Conservation (phyloP, 2,888 invertebrate species). For the Hartigia nigra region DNA sequence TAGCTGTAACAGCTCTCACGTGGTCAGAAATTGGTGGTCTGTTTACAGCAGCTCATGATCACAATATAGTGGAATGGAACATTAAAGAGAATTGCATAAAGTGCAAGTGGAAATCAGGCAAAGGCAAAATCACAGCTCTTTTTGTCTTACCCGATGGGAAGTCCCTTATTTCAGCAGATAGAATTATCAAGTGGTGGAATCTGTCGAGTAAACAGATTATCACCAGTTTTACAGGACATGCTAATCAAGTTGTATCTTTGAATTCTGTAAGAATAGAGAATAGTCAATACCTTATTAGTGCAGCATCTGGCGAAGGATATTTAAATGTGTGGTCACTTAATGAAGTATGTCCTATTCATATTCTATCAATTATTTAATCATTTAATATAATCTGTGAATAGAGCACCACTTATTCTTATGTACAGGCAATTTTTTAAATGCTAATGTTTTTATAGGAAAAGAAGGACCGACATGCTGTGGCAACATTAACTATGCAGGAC, state of each 20-base stretch:
- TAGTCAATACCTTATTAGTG: constrained; percentile 66
- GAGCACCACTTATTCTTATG: neutral
- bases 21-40: constrained; percentile 68
- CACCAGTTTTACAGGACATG: constrained; percentile 75
- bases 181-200: constrained; percentile 74
- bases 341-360: constrained; percentile 44
- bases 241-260: constrained; percentile 69
- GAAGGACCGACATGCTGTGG: constrained; percentile 68
- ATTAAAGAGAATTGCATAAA: constrained; percentile 63
- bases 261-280: constrained; percentile 52
- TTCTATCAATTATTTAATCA: constrained; percentile 3
- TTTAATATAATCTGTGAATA: neutral
- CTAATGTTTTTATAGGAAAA: constrained; percentile 46
- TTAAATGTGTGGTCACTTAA: constrained; percentile 68
- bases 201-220: constrained; percentile 70
- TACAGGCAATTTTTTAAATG: neutral
- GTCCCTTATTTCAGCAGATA: constrained; percentile 53
- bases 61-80: constrained; percentile 69
- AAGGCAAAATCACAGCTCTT: constrained; percentile 68
- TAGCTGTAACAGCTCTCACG: constrained; percentile 68
- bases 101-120: constrained; percentile 76
- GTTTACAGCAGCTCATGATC: constrained; percentile 72
- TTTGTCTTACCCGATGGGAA: constrained; percentile 57
- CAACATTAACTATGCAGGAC: constrained; percentile 78
- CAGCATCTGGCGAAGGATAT: constrained; percentile 66